A percentile compares a stretch with the other conserved stretches of the same genome.
Conservation (phyloP, 2,113 vertebrate genomes). For the Clarias macrocephalus region DNA sequence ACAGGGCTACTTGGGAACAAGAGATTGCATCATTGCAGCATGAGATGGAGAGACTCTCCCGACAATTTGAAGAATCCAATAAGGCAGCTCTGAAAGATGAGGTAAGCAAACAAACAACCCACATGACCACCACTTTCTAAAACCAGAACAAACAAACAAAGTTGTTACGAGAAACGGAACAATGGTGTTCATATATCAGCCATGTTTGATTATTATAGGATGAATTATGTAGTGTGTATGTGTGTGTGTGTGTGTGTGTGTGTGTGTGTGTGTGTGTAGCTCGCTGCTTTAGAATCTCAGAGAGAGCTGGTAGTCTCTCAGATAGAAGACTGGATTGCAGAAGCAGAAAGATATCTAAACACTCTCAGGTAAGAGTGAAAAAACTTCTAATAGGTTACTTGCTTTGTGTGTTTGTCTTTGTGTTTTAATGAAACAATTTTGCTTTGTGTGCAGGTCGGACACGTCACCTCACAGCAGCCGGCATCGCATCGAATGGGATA, state of each 20-base stretch:
- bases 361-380: conserved; percentile 69
- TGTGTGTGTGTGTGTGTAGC: conserved; percentile 62
- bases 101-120: conserved; percentile 19
- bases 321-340: conserved; percentile 81
- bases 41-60: conserved; percentile 54
- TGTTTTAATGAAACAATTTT: background rate
- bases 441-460: conserved; percentile 38
- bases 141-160: too few species aligned
- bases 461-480: conserved; percentile 55
- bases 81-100: conserved; percentile 51
- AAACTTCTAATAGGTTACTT: background rate
- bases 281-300: conserved; percentile 81
- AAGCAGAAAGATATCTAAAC: conserved; percentile 83
- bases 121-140: too few species aligned
- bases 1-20: conserved; percentile 78
- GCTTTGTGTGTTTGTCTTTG: background rate
- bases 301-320: conserved; percentile 79
- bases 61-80: conserved; percentile 76
- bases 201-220: background rate
- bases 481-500: conserved; percentile 63
- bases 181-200: background rate
- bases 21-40: conserved; percentile 77
- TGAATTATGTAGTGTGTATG: background rate
- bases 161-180: background rate
- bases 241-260: background rate